Evolutionary conservation across 2,888 invertebrate genomes (phyloP), one percentile per base, ranked within the genome.

Genomic region (Cryptus armator): DNA sequence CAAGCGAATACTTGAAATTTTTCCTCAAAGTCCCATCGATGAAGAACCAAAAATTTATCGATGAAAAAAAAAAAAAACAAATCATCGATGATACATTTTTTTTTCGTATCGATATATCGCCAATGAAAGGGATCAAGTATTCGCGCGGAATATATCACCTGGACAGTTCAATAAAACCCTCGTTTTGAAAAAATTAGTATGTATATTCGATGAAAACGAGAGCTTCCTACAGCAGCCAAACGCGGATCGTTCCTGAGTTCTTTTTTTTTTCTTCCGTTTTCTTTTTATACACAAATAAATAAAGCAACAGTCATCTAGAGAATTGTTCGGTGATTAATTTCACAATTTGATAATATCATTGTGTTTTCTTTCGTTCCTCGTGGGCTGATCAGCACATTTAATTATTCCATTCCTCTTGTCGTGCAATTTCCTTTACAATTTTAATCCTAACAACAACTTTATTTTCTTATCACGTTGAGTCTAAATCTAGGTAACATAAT

Each of bases 401-500:
- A 66, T 74, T 77, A 24, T 29, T 43, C 72, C 67, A 46, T 72
- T 75, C 46, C 56, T 62, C 59, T 51, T n/a, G 44, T 72, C 56
- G 64, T 75, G 16, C 78, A 68, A 67, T 66, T 84, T 80, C 32
- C 46, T 70, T 78, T 62, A 68, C 2, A 56, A 72, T 19, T 75
- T 72, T 70, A 64, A 67, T 64, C 68, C 78, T 9, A 62, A 62
- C 62, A 62, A 62, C 62, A 29, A 62, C 32, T 62, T 62, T 81
- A 81, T 77, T 72, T 84, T 84, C 84, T 83, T 83, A 78, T 80
- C 80, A 78, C 80, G 80, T 83, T 83, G 56, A 84, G 75, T 86
- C 79, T 81, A 83, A 80, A 86, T 87, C 86, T 89, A 89, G 87
- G 86, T 88, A 88, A 88, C 87, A 88, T 88, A 88, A 88, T 89